Evolutionary conservation across 1,140 invertebrate species (phyloP).

Genomic region (Periplaneta americana): DNA sequence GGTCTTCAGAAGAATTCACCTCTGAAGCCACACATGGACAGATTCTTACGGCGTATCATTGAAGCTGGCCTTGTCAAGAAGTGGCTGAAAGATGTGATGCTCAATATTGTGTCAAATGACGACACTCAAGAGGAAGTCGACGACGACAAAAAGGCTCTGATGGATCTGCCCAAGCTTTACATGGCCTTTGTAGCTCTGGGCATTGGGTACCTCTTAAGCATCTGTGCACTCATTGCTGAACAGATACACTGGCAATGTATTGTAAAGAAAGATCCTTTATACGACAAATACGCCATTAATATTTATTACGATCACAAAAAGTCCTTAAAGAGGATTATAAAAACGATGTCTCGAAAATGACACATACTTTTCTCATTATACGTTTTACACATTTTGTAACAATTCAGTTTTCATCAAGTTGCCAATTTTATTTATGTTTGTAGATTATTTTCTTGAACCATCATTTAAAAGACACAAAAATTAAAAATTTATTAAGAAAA

Average conservation of each 20-base stretch:
- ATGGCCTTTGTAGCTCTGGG: slow-evolving; percentile 63
- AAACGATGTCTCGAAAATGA: too few relatives aligned
- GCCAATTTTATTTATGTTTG: too few relatives aligned
- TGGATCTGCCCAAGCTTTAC: slow-evolving; percentile 70
- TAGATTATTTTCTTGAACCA: too few relatives aligned
- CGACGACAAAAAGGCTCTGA: slow-evolving; percentile 59
- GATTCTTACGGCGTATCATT: slow-evolving; percentile 35
- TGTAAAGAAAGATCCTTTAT: slow-evolving; percentile 58
- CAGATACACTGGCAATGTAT: slow-evolving; percentile 58
- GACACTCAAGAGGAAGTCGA: slow-evolving; percentile 40
- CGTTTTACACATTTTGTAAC: too few relatives aligned
- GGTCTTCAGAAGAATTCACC: slow-evolving; percentile 77
- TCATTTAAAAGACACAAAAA: too few relatives aligned
- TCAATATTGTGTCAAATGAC: slow-evolving; percentile 42
- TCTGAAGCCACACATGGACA: slow-evolving; percentile 61
- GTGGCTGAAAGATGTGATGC: slow-evolving; percentile 70
- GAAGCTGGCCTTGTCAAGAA: slow-evolving; percentile 64
- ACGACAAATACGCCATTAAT: slow-evolving; percentile 42
- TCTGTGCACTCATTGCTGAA: slow-evolving; percentile 51
- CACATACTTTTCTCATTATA: too few relatives aligned
- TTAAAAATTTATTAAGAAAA: too few relatives aligned
- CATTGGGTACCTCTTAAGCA: slow-evolving; percentile 58
- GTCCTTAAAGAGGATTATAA: neutral
- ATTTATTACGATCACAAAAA: neutral
- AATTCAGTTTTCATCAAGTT: too few relatives aligned